Conservation (phyloP, 2,113 vertebrate species). For the Collichthys lucidus region DNA sequence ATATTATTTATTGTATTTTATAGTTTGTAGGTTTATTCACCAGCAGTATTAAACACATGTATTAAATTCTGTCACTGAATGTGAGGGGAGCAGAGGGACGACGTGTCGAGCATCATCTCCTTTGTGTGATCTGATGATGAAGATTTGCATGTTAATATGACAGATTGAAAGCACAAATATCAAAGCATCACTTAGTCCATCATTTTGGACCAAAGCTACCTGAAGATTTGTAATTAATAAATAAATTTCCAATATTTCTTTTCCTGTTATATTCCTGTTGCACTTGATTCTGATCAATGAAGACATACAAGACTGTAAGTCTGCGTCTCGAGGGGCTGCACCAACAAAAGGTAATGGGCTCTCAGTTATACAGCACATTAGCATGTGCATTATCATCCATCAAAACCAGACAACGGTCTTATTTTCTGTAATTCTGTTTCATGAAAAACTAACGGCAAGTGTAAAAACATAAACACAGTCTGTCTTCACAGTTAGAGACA, state of each 20-base stretch:
- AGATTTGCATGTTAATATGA: conserved; percentile 5
- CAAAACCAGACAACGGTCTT: conserved; percentile 25
- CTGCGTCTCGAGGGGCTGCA: conserved; percentile 83
- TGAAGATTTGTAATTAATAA: background rate
- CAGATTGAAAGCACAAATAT: background rate
- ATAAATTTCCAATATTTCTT: background rate
- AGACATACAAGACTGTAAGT: conserved; percentile 82
- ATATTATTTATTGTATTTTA: background rate
- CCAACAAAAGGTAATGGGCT: conserved; percentile 74
- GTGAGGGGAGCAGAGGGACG: background rate
- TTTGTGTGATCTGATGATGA: background rate
- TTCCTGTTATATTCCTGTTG: too few species aligned
- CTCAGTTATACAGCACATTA: conserved; percentile 44
- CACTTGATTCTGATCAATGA: conserved; percentile 51
- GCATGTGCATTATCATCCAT: conserved; percentile 42
- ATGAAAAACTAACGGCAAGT: background rate
- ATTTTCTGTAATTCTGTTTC: conserved; percentile 27
- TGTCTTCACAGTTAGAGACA: background rate
- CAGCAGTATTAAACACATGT: background rate
- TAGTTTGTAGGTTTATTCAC: too few species aligned
- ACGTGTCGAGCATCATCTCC: background rate
- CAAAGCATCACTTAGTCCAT: background rate
- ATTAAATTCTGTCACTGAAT: background rate
- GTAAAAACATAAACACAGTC: conserved; percentile 22
- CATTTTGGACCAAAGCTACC: background rate